Conservation (phyloP, 2,797 vertebrate species). For the Avahi laniger region DNA sequence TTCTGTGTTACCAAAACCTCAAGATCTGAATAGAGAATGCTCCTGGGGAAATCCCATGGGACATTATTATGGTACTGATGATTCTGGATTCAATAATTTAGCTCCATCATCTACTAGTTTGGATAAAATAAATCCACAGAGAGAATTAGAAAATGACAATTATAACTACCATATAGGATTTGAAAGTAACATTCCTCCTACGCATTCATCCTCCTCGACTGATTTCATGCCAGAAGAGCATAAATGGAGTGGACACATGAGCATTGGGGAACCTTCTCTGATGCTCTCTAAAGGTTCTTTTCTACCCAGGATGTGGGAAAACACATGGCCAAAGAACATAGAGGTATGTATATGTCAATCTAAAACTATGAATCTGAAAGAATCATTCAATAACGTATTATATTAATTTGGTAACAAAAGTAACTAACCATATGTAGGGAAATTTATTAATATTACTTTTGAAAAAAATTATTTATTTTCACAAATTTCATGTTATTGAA, state of each 20-base stretch:
- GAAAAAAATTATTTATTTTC: not conserved
- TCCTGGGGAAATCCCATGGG: not conserved
- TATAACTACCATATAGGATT: not conserved
- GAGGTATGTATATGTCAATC: constrained; percentile 52
- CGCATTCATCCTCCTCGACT: not conserved
- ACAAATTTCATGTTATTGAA: not conserved
- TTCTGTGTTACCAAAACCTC: not conserved
- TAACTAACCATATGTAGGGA: not conserved
- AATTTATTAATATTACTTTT: not conserved
- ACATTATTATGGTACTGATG: not conserved
- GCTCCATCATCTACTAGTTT: not conserved
- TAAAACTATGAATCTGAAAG: not conserved
- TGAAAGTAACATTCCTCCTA: not conserved
- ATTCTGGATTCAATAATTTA: not conserved
- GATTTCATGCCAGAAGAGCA: not conserved
- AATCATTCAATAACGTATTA: not conserved
- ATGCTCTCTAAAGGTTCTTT: not conserved
- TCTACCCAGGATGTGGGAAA: not conserved
- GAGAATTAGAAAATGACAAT: not conserved
- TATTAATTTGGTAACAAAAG: not conserved
- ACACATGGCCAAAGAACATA: not conserved
- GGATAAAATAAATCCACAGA: not conserved
- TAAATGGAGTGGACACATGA: not conserved
- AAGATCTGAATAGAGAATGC: not conserved
- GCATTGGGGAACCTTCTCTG: not conserved